Conservation (phyloP, 1,140 invertebrate genomes). For the Brachionus manjavacas region DNA sequence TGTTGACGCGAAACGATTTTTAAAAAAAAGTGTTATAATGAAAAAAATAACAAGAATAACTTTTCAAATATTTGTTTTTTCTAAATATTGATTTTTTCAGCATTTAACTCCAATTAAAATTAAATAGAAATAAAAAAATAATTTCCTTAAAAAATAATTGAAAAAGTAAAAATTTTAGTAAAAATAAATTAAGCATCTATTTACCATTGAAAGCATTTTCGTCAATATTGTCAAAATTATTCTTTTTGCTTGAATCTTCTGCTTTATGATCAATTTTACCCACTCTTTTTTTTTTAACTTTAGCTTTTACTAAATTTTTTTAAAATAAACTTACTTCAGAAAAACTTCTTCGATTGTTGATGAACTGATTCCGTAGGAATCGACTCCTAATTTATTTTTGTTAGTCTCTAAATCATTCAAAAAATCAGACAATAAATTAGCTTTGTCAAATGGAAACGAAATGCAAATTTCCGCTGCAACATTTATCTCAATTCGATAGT, state of each 20-base stretch:
- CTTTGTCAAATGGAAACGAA: background rate
- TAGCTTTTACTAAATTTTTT: background rate
- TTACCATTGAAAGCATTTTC: slow-evolving; percentile 10
- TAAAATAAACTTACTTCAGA: background rate
- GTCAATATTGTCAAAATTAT: background rate
- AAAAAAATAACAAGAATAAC: too few species aligned
- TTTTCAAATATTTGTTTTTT: too few species aligned
- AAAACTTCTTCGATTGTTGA: slow-evolving; percentile 43
- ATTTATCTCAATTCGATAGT: slow-evolving; percentile 28
- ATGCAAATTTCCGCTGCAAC: slow-evolving; percentile 21
- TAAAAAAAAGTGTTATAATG: too few species aligned
- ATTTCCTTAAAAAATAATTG: too few species aligned
- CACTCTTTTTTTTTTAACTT: background rate
- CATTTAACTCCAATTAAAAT: too few species aligned
- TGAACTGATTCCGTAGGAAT: slow-evolving; percentile 1
- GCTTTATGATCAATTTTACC: slow-evolving; percentile 36
- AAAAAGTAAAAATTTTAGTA: too few species aligned
- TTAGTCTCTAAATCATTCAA: slow-evolving; percentile 30
- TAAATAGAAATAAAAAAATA: too few species aligned
- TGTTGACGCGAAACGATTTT: too few species aligned
- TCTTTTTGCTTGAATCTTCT: background rate
- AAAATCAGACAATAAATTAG: background rate
- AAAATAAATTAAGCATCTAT: background rate
- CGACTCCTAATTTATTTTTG: background rate
- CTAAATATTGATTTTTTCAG: too few species aligned